Conservation (phyloP, 2,113 vertebrate genomes). For the Chionis minor region DNA sequence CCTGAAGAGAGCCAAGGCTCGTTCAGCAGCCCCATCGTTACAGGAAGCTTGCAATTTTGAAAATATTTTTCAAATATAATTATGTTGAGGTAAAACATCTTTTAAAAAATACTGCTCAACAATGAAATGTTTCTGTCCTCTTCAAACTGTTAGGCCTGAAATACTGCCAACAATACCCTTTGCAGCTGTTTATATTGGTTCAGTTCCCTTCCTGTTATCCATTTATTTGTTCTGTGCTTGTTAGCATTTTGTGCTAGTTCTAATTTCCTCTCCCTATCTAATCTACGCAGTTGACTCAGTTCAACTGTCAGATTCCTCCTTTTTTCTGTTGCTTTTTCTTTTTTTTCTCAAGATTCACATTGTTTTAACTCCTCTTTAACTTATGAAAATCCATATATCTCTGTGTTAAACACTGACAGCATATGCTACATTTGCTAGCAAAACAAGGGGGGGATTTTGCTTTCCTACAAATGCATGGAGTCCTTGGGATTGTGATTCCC, state of each 20-base stretch:
- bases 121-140: constrained; percentile 69
- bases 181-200: constrained; percentile 71
- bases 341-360: background rate
- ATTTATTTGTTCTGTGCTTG: constrained; percentile 67
- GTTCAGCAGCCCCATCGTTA: background rate
- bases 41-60: background rate
- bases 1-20: background rate
- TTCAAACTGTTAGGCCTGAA: constrained; percentile 62
- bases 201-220: constrained; percentile 66
- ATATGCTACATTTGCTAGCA: background rate
- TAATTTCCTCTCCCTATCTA: constrained; percentile 71
- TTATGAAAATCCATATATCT: background rate
- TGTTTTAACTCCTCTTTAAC: constrained; percentile 19
- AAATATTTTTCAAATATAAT: constrained; percentile 67
- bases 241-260: constrained; percentile 65
- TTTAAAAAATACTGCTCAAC: constrained; percentile 61
- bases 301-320: background rate
- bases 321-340: background rate
- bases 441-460: background rate
- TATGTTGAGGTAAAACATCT: constrained; percentile 65
- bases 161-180: constrained; percentile 62
- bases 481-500: background rate
- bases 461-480: background rate
- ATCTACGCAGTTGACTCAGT: constrained; percentile 26
- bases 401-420: background rate